Percentiles rank a stretch among this genome's conserved stretches.
phyloP scores from a whole-genome alignment of 2,888 invertebrate genomes.

The Pachliopta kotzebuea region DNA sequence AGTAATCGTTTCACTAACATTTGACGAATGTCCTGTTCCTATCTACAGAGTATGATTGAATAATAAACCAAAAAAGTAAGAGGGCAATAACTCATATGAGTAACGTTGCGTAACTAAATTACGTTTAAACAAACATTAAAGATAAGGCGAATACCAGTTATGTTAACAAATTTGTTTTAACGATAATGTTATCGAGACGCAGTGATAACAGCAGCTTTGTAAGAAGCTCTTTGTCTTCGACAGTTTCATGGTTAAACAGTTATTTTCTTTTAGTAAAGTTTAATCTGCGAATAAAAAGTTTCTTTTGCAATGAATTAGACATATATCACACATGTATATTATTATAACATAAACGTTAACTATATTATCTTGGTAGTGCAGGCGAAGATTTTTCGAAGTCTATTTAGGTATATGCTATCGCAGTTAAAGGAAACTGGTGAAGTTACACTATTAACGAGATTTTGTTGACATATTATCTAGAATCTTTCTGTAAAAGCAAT shows the following conservation, averaged over 20 bases:
- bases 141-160: conserved; percentile 21
- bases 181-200: conserved; percentile 19
- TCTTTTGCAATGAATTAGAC: too few species aligned
- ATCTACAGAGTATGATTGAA: neutral
- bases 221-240: conserved; percentile 22
- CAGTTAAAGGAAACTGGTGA: too few species aligned
- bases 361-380: too few species aligned
- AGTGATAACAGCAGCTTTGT: conserved; percentile 3
- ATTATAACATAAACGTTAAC: too few species aligned
- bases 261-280: neutral
- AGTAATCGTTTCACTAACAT: neutral
- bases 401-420: too few species aligned
- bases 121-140: conserved; percentile 19
- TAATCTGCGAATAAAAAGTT: too few species aligned
- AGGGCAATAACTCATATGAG: conserved; percentile 23
- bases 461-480: too few species aligned
- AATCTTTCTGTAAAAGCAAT: too few species aligned
- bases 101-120: conserved; percentile 20
- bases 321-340: too few species aligned
- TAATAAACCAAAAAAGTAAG: neutral
- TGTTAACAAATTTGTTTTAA: conserved; percentile 16
- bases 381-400: too few species aligned
- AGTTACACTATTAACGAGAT: too few species aligned
- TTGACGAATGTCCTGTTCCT: neutral
- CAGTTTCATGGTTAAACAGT: conserved; percentile 3